Percentiles rank a stretch among this genome's conserved stretches.
These are phyloP conservation scores for Smutsia gigantea DNA, from an alignment of 2,797 vertebrate genomes.

Conservation along the genomic window DNA sequence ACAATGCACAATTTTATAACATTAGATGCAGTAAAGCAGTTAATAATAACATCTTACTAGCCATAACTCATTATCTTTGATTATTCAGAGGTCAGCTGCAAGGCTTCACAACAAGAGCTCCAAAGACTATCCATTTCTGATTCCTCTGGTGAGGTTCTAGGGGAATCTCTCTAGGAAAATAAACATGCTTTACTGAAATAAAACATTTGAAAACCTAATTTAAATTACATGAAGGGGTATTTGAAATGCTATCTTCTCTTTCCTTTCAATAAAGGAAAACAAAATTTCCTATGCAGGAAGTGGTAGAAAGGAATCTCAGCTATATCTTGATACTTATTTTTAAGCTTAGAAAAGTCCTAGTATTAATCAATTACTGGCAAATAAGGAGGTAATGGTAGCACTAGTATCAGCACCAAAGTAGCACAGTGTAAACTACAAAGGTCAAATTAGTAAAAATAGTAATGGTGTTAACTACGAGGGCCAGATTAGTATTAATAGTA, in stretches of 20 bases:
- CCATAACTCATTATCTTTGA: background rate
- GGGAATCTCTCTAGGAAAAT: constrained; percentile 28
- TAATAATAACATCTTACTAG: constrained; percentile 15
- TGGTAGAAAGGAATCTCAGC: constrained; percentile 6
- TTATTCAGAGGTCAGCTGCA: background rate
- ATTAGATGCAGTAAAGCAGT: constrained; percentile 18
- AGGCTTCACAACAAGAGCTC: background rate
- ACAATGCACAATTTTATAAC: background rate
- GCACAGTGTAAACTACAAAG: background rate
- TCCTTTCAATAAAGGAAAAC: constrained; percentile 28
- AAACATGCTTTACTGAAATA: constrained; percentile 16
- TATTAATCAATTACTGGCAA: background rate
- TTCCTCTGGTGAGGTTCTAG: background rate
- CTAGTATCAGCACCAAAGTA: background rate
- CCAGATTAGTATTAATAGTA: background rate
- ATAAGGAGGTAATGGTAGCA: background rate
- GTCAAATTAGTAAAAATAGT: background rate
- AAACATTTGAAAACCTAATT: background rate
- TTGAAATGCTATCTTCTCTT: constrained; percentile 41
- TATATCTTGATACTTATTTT: background rate
- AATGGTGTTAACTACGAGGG: background rate
- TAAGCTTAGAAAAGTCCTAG: background rate
- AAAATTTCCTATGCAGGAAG: background rate
- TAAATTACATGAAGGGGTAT: constrained; percentile 4
- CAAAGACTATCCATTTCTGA: background rate